Base-by-base conservation (phyloP, 2,113 vertebrate species). In the Triplophysa siluroides region DNA sequence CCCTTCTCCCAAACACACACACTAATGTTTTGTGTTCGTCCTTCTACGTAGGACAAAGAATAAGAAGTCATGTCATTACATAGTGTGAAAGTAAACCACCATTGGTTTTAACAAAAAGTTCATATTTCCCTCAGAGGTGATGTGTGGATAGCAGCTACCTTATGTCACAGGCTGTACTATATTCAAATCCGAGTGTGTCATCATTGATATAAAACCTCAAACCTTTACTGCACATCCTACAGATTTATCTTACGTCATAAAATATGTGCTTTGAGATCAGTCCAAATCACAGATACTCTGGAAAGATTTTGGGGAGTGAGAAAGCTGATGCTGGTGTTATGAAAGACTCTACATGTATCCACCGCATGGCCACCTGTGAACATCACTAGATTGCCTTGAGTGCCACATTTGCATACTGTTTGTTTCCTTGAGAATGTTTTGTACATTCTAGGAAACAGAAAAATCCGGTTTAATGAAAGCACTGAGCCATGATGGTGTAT, bases 121-220 rank as follows among this genome's bases (percentile, higher is more conserved):
- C 54, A 60, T 3, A 14, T 74, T 60, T 19, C 21, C 5, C 1
- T 13, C 14, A 14, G 56, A 74, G 72, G 21, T 47, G 11, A 56
- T 18, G 2, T 29, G 68, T 52, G 43, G 21, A 47, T 56, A 56
- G 12, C 12, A 56, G 12, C 12, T 23, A n/a, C 54, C 33, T 61
- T 43, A 18, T 74, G 38, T 74, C 56, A 24, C 3, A 11, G 56
- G 56, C 13, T 75, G 60, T 75, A 23, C 45, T 4, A 4, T 29
- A 4, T 75, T 45, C 19, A 62, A 62, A 75, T 75, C 2, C 29
- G 26, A 9, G 54, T 33, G 8, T 74, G 23, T 21, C 24, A 60
- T 62, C 19, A 18, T 41, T 47, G 56, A 75, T 16, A 26, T 71
- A 19, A 52, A n/a, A 71, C 67, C 23, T 70, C 24, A n/a, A 47